A percentile compares a stretch with the other conserved stretches of the same genome.
Conservation (phyloP, 2,888 invertebrate genomes). For the Melinaea menophilus region DNA sequence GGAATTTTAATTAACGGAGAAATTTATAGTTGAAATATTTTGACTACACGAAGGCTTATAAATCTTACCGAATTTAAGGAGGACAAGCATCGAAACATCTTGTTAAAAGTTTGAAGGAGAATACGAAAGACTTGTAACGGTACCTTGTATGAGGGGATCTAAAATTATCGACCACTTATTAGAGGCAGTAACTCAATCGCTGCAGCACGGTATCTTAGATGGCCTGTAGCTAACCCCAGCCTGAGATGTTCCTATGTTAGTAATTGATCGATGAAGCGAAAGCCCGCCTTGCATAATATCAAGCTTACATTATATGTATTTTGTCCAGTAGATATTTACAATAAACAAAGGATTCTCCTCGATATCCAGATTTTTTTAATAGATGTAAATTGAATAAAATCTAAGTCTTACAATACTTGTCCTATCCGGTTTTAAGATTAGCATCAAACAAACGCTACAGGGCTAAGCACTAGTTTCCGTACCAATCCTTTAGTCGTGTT, state of each 20-base stretch:
- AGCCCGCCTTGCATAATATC: not conserved
- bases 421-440: slow-evolving; percentile 33
- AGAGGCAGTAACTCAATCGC: slow-evolving; percentile 56
- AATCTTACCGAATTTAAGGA: not conserved
- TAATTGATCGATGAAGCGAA: slow-evolving; percentile 1
- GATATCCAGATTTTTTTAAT: too few relatives aligned
- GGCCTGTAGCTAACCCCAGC: slow-evolving; percentile 25
- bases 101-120: not conserved
- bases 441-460: slow-evolving; percentile 42
- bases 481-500: slow-evolving; percentile 17
- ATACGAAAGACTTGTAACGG: slow-evolving; percentile 23
- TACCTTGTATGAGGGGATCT: slow-evolving; percentile 39
- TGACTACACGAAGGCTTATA: not conserved
- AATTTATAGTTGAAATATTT: slow-evolving; percentile 9
- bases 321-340: too few relatives aligned
- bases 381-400: not conserved
- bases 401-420: not conserved
- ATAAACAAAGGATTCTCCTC: too few relatives aligned
- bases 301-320: not conserved
- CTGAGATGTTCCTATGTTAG: slow-evolving; percentile 16
- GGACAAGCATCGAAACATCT: not conserved
- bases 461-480: slow-evolving; percentile 19
- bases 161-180: slow-evolving; percentile 59
- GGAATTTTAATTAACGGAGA: slow-evolving; percentile 22
- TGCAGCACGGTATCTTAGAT: slow-evolving; percentile 42